Conservation (phyloP, 2,797 vertebrate genomes). For the Mus spretus region DNA sequence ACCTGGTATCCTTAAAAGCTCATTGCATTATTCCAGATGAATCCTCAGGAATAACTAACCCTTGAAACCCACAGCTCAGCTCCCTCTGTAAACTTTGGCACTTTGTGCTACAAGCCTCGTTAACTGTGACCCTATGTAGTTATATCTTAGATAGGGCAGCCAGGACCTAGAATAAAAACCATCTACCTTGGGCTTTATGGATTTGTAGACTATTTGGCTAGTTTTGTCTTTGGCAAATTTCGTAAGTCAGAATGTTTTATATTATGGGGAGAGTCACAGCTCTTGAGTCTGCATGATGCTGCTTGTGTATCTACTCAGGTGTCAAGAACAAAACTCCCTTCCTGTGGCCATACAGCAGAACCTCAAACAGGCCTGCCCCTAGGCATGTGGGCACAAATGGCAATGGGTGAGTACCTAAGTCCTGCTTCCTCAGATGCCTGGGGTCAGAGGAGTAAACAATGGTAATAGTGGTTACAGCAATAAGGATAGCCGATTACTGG, state of each 20-base stretch:
- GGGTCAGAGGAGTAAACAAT: neutral
- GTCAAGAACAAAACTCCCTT: neutral
- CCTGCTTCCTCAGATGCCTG: neutral
- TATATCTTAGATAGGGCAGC: neutral
- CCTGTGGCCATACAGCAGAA: neutral
- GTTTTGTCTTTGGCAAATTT: neutral
- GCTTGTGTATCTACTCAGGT: neutral
- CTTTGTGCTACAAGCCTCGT: neutral
- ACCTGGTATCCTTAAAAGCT: neutral
- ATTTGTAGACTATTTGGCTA: neutral
- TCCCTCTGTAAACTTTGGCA: neutral
- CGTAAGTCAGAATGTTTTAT: neutral
- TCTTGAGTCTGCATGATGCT: neutral
- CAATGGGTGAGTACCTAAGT: neutral
- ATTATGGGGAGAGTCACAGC: neutral
- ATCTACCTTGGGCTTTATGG: neutral
- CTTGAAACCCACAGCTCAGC: neutral
- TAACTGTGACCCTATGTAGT: neutral
- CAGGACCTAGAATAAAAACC: neutral
- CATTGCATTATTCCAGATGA: neutral
- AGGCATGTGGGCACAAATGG: neutral
- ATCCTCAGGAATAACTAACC: neutral
- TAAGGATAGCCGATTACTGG: accelerated
- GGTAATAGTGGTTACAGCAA: accelerated
- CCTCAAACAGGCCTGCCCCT: neutral